Percentiles rank a stretch among this genome's conserved stretches.
Evolutionary conservation across 2,888 invertebrate species (phyloP).

Genomic region (Rhorus exstirpatorius): DNA sequence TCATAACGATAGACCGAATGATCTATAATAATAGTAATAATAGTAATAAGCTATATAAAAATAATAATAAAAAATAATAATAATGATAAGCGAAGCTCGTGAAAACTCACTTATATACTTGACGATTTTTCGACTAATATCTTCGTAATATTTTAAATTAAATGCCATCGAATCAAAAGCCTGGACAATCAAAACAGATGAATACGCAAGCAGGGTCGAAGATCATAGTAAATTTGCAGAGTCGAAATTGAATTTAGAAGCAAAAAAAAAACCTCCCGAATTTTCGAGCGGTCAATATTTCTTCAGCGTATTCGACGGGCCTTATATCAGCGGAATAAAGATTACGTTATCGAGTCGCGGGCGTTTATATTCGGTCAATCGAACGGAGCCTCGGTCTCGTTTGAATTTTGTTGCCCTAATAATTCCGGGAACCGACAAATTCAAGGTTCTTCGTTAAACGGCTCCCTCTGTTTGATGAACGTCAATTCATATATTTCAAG

Average conservation of each 20-base stretch:
- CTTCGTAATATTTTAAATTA: not conserved
- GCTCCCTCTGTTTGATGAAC: constrained; percentile 34
- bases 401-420: constrained; percentile 79
- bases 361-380: constrained; percentile 73
- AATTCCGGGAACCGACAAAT: constrained; percentile 76
- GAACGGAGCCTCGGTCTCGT: constrained; percentile 72
- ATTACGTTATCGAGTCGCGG: constrained; percentile 69
- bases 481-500: constrained; percentile 15
- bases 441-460: constrained; percentile 74
- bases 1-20: too few relatives aligned
- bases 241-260: constrained; percentile 30
- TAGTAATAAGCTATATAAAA: too few relatives aligned
- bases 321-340: constrained; percentile 44
- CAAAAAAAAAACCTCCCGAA: too few relatives aligned
- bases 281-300: constrained; percentile 16
- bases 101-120: not conserved
- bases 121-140: not conserved
- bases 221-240: not conserved
- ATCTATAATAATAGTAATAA: too few relatives aligned
- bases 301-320: constrained; percentile 2
- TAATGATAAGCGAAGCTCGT: not conserved
- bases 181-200: not conserved
- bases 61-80: too few relatives aligned
- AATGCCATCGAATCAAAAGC: not conserved
- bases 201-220: not conserved